These are phyloP conservation scores for Odontothrips loti DNA, from an alignment of 2,888 invertebrate species.

Conservation along the genomic window DNA sequence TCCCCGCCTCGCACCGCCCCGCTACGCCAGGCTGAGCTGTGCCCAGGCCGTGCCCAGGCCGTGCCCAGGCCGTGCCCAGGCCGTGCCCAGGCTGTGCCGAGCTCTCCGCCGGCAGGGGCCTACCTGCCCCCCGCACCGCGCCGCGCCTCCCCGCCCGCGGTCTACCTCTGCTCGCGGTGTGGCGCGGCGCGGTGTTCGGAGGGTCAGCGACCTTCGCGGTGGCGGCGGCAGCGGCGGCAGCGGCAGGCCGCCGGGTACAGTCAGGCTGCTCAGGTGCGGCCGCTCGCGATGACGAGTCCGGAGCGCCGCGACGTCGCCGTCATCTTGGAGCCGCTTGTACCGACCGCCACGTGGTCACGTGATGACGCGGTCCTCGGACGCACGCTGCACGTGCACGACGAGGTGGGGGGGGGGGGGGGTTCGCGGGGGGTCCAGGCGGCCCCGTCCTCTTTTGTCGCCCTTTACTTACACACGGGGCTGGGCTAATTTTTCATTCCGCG, in stretches of 20 bases:
- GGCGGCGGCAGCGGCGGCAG: background rate
- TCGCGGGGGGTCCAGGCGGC: too few relatives aligned
- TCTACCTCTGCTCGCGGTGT: background rate
- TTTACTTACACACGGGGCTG: too few relatives aligned
- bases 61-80: too few relatives aligned
- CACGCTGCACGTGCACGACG: too few relatives aligned
- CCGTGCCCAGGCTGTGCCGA: too few relatives aligned
- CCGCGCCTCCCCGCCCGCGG: background rate
- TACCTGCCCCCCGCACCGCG: background rate
- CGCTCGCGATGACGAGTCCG: too few relatives aligned
- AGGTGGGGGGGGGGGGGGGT: too few relatives aligned
- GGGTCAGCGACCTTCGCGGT: conserved; percentile 21
- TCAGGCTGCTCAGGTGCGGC: background rate
- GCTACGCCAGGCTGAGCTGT: background rate
- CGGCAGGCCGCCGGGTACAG: background rate
- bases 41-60: too few relatives aligned
- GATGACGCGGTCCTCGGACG: background rate
- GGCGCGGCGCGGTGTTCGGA: background rate
- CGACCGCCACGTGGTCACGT: background rate
- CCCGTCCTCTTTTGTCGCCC: too few relatives aligned
- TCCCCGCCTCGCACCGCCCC: background rate
- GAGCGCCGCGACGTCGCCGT: background rate
- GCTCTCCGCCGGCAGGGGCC: background rate
- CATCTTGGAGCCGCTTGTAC: background rate
- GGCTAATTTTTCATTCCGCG: too few relatives aligned